Evolutionary conservation across 1,140 invertebrate genomes (phyloP).

Genomic region (Brachionus koreanus): DNA sequence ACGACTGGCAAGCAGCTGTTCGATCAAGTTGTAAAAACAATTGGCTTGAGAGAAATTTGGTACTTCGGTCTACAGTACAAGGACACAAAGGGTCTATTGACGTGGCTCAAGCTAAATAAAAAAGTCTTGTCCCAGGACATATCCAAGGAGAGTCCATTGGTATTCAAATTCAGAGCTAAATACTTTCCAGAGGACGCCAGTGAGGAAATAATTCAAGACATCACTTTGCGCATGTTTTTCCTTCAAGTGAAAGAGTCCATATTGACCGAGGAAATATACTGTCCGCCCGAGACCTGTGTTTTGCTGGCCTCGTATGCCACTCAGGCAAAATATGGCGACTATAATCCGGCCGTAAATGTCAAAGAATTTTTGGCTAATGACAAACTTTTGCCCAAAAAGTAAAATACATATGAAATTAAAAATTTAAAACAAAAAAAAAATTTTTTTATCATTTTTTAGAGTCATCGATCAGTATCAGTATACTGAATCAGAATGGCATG

Average conservation of each 20-base stretch:
- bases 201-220: constrained; percentile 97
- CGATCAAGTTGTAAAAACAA: constrained; percentile 94
- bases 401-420: background rate
- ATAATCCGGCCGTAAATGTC: constrained; percentile 71
- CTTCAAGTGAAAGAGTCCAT: constrained; percentile 97
- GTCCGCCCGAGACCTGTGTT: constrained; percentile 96
- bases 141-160: constrained; percentile 69
- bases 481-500: constrained; percentile 96
- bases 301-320: constrained; percentile 94
- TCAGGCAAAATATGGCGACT: constrained; percentile 90
- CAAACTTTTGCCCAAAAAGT: constrained; percentile 82
- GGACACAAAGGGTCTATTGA: constrained; percentile 91
- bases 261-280: constrained; percentile 93
- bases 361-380: constrained; percentile 82
- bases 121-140: constrained; percentile 72
- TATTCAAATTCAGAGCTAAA: constrained; percentile 98
- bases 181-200: constrained; percentile 99
- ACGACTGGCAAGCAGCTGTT: constrained; percentile 99
- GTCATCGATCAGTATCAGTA: constrained; percentile 93
- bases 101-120: constrained; percentile 99
- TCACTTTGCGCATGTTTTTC: constrained; percentile 88
- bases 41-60: constrained; percentile 97
- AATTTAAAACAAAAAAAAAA: constrained; percentile 38
- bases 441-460: constrained; percentile 56
- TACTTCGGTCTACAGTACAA: constrained; percentile 99